These are phyloP conservation scores for Eurystomus glaucurus DNA, from an alignment of 2,797 vertebrate genomes.

Conservation along the genomic window DNA sequence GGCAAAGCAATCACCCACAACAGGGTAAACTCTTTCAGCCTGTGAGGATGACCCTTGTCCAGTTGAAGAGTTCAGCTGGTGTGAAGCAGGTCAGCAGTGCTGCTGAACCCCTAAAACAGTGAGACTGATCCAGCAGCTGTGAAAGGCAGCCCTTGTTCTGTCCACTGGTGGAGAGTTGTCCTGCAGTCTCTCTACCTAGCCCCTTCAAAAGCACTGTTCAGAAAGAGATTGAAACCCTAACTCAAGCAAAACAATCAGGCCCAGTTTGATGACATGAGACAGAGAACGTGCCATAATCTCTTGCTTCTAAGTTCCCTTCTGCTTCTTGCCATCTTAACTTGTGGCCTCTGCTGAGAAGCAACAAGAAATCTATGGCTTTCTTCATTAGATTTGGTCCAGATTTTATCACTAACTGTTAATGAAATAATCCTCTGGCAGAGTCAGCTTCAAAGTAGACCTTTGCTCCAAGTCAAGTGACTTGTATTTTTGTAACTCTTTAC, in stretches of 20 bases:
- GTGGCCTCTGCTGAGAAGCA: background rate
- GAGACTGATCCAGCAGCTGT: accelerated
- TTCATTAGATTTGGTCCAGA: background rate
- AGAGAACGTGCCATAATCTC: background rate
- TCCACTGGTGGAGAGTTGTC: background rate
- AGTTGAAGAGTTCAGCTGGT: background rate
- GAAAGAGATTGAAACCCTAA: background rate
- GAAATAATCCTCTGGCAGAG: background rate
- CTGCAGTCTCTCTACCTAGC: background rate
- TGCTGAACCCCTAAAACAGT: background rate
- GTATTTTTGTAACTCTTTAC: background rate
- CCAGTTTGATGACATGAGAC: background rate
- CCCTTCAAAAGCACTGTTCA: background rate
- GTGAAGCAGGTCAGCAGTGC: background rate
- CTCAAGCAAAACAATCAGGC: background rate
- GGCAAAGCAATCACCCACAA: background rate
- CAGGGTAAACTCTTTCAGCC: background rate
- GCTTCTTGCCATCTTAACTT: background rate
- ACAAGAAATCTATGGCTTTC: background rate
- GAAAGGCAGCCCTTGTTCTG: background rate
- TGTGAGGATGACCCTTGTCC: background rate
- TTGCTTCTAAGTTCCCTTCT: background rate
- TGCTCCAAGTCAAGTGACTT: background rate
- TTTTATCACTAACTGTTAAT: background rate
- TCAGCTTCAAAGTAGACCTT: background rate